A percentile compares a stretch with the other conserved stretches of the same genome.
Evolutionary conservation across 1,140 invertebrate species (phyloP).

Genomic region (Hyles euphorbiae): DNA sequence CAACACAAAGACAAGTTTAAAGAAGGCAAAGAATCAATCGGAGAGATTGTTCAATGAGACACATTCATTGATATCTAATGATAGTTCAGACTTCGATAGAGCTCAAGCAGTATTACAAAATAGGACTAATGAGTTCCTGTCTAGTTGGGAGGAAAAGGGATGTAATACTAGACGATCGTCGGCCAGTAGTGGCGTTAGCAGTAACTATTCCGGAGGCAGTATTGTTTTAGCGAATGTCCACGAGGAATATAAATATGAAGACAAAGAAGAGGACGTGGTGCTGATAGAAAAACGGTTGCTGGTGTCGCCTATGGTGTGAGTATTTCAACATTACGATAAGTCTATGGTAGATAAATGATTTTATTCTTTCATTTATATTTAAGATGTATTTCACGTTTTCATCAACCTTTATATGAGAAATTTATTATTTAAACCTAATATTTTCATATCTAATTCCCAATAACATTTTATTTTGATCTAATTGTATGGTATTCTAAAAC

Average conservation of each 20-base stretch:
- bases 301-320: constrained; percentile 74
- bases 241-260: constrained; percentile 86
- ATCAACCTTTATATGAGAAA: too few relatives aligned
- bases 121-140: constrained; percentile 60
- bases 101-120: constrained; percentile 56
- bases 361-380: too few relatives aligned
- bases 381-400: too few relatives aligned
- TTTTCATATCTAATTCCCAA: neutral
- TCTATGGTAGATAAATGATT: neutral
- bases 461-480: neutral
- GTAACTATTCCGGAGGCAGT: constrained; percentile 52
- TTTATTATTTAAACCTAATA: too few relatives aligned
- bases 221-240: constrained; percentile 75
- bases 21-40: constrained; percentile 26
- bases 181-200: constrained; percentile 64
- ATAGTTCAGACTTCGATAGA: constrained; percentile 38
- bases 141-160: constrained; percentile 29
- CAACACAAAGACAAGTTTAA: constrained; percentile 52
- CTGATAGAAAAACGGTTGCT: constrained; percentile 82
- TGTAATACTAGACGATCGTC: constrained; percentile 62
- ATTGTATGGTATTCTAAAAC: too few relatives aligned
- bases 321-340: constrained; percentile 11
- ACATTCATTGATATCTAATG: constrained; percentile 17
- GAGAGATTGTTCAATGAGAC: constrained; percentile 22
- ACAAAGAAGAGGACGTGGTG: constrained; percentile 81